phyloP scores from a whole-genome alignment of 2,797 vertebrate species.

The Rhyacichthys aspro region DNA sequence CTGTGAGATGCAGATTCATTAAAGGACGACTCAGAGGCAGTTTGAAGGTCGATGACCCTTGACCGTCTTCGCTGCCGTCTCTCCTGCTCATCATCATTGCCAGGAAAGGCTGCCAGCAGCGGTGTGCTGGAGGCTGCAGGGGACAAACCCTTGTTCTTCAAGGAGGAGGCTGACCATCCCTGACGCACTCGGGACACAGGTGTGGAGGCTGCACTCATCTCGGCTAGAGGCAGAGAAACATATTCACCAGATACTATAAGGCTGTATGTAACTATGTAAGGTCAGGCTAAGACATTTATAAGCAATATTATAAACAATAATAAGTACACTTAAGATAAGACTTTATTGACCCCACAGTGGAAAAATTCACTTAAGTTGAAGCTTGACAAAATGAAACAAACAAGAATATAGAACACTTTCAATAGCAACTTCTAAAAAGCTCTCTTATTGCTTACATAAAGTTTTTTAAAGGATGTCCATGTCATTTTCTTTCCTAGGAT shows the following conservation, averaged over 20 bases:
- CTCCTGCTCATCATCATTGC: slow-evolving; percentile 92
- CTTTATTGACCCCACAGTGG: too few species aligned
- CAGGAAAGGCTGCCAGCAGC: slow-evolving; percentile 80
- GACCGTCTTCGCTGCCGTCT: slow-evolving; percentile 88
- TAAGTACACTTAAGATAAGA: too few species aligned
- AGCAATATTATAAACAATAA: too few species aligned
- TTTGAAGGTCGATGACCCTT: slow-evolving; percentile 83
- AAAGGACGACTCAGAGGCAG: slow-evolving; percentile 70
- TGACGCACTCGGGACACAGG: slow-evolving; percentile 67
- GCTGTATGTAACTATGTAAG: not conserved
- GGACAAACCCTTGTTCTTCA: slow-evolving; percentile 69
- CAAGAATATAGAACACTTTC: too few species aligned
- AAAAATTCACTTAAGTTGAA: too few species aligned
- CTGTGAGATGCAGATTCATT: slow-evolving; percentile 78
- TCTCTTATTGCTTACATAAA: too few species aligned
- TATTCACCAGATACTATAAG: not conserved
- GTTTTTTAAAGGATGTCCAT: too few species aligned
- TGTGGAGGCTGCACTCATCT: slow-evolving; percentile 77
- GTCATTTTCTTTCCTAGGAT: too few species aligned
- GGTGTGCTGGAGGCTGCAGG: slow-evolving; percentile 81
- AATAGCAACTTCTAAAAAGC: too few species aligned
- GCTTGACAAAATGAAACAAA: too few species aligned
- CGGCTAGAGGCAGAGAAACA: slow-evolving; percentile 23
- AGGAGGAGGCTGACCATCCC: slow-evolving; percentile 63
- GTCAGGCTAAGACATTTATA: too few species aligned